Evolutionary conservation across 2,888 invertebrate genomes (phyloP), one percentile per base, ranked within the genome.

Genomic region (Hydropsyche betteni): DNA sequence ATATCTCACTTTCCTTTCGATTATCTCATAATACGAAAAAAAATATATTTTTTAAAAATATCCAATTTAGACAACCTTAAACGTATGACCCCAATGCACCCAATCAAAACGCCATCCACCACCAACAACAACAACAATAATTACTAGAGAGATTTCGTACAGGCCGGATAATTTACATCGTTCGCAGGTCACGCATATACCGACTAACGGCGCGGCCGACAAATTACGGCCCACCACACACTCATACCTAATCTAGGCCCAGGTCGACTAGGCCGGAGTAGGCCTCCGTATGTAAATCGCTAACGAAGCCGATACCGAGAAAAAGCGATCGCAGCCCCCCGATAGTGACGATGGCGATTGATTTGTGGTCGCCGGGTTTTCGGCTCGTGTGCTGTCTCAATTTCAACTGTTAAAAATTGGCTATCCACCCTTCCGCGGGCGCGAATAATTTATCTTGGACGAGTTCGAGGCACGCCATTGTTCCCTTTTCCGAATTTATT

Each of bases 321-420:
- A 44, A 44, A 44, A 44, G 33, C 69, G 78, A 76, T 75, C 38
- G 51, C 34, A 12, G n/a, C 8, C 61, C 55, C 53, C 58, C 50
- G 76, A 77, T 77, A 77, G 71, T 10, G 38, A 44, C 44, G 44
- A 44, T 24, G 53, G 36, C 78, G 77, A 78, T 78, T 78, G 78
- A 78, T 78, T 78, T 78, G 78, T 78, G 78, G 53, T 55, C 58
- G 24, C 16, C 38, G 52, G 34, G 72, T 61, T 72, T 34, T 70
- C 33, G 69, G 50, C 69, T 44, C 38, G 44, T 38, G 51, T 70
- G 50, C 70, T 53, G 72, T 72, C 72, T 72, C 72, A 72, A 72
- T 72, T 72, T 58, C 16, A 36, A 14, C 16, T 52, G 50, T 53
- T 64, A 64, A 64, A 64, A 64, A 64, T 64, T 36, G 64, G 14